These are phyloP conservation scores for Melanotaenia duboulayi DNA, from an alignment of 2,113 vertebrate species.

Conservation along the genomic window DNA sequence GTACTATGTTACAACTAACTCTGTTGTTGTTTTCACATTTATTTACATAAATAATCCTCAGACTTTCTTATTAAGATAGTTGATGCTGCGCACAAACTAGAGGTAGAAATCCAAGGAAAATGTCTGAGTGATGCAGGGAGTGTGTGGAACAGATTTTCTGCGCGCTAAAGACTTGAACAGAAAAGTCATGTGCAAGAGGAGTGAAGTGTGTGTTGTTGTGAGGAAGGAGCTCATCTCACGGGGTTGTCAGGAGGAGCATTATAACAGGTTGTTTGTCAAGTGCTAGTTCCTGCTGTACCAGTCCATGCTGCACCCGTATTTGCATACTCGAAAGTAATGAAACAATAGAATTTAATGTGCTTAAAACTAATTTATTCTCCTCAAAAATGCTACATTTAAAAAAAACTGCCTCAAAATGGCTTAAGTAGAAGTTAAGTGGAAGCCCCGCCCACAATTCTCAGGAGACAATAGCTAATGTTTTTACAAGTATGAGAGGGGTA, in stretches of 20 bases:
- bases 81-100: conserved; percentile 12
- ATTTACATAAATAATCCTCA: not conserved
- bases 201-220: conserved; percentile 38
- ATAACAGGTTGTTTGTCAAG: conserved; percentile 70
- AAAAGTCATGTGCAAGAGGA: conserved; percentile 24
- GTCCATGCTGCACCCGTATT: conserved; percentile 16
- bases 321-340: too few relatives aligned
- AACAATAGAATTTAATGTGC: too few relatives aligned
- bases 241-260: conserved; percentile 66
- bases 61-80: conserved; percentile 8
- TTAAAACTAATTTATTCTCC: too few relatives aligned
- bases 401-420: too few relatives aligned
- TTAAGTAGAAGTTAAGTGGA: too few relatives aligned
- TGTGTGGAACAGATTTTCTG: conserved; percentile 38
- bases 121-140: conserved; percentile 6
- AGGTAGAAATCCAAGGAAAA: not conserved
- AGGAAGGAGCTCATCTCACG: conserved; percentile 43
- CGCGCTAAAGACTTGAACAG: conserved; percentile 25
- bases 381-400: too few relatives aligned
- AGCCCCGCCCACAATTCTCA: too few relatives aligned
- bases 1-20: conserved; percentile 1
- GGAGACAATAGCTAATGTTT: too few relatives aligned
- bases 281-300: conserved; percentile 43
- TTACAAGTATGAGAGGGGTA: too few relatives aligned
- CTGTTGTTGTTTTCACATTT: conserved; percentile 18